Conservation (phyloP, 1,140 invertebrate genomes). For the Penaeus chinensis region DNA sequence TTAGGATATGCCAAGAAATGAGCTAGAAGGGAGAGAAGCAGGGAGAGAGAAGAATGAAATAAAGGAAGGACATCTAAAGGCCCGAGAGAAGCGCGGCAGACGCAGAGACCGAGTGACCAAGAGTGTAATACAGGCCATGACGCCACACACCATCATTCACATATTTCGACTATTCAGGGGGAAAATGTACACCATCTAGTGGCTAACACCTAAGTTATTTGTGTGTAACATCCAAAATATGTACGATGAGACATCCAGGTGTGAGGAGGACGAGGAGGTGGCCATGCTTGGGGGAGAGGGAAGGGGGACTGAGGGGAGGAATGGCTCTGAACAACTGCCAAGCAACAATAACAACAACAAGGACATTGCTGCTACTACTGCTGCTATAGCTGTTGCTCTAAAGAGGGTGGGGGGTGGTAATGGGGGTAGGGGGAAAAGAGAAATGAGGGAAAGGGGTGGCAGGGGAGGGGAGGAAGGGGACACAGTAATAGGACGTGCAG, state of each 20-base stretch:
- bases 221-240: conserved; percentile 1
- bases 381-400: no score
- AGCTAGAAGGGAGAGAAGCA: no score
- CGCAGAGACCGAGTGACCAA: not conserved
- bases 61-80: not conserved
- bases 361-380: no score
- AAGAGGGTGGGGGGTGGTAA: not conserved
- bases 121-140: not conserved
- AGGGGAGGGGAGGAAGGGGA: not conserved
- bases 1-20: no score
- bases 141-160: not conserved
- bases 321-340: not conserved
- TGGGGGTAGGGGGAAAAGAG: not conserved
- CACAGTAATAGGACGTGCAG: not conserved
- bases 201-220: conserved; percentile 5
- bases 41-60: not conserved
- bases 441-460: not conserved
- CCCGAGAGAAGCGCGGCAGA: conserved; percentile 14
- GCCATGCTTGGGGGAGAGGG: conserved; percentile 23
- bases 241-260: conserved; percentile 20
- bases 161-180: conserved; percentile 14
- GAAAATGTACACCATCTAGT: conserved; percentile 8
- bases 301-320: not conserved
- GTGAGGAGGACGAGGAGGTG: conserved; percentile 3
- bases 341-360: no score